Base-by-base conservation (phyloP, 2,888 invertebrate species). In the Cremastinae sp. region DNA sequence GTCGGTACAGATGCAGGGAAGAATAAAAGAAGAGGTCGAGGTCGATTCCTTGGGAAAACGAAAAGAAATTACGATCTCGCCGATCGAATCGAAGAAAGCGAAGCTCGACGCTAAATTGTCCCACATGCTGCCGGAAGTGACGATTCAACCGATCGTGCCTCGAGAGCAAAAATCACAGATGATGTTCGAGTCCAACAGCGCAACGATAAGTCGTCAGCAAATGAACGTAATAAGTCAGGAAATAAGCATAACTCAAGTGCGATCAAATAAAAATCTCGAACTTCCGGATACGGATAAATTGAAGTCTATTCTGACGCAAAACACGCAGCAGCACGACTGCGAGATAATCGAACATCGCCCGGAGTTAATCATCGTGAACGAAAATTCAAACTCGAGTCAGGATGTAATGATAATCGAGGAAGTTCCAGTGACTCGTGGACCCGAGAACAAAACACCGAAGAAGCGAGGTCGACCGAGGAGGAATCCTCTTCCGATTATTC, bases 341-440 rank as follows among this genome's bases (percentile, higher is more conserved):
- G 89, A 89, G 59, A 89, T 90, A 20, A 89, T 89, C 28, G 89
- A 89, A 20, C 88, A 85, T 55, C 85, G 86, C 16, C 89, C 90
- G 0, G 90, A 90, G 62, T 72, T 90, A 5, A 89, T 89, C 61
- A 88, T 90, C 47, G 89, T 89, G 5, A 90, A 90, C 59, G 89
- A 90, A 41, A 89, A 89, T 59, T 89, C 90, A 0, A 89, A 89
- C 66, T 90, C 90, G 4, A 90, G 90, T 65, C 90, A 89, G 78
- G 90, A 89, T 51, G 87, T 90, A 9, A 86, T 89, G 83, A 90
- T 89, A n/a, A 88, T 90, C 56, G 90, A 90, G 55, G 90, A 90
- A 58, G 87, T 89, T 1, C 82, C 88, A 12, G 79, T 84, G 0
- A 47, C 74, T 8, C 84, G 84, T 66, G 80, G 81, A 10, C 79